Base-by-base conservation (phyloP, 2,113 vertebrate species). In the Kryptolebias marmoratus region DNA sequence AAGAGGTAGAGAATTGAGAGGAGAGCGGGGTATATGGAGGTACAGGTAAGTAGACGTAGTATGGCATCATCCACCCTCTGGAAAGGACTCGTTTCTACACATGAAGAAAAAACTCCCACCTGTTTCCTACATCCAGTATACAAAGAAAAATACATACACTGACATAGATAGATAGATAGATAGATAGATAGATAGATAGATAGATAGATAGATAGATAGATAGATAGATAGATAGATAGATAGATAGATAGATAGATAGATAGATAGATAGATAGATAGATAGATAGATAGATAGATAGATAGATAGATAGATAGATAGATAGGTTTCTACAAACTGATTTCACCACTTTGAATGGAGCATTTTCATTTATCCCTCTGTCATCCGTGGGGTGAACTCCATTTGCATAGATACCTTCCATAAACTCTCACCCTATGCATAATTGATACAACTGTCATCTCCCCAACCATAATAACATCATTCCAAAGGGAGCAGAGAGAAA, bases 381-480 rank as follows among this genome's bases (percentile, higher is more conserved):
- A 56, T 76, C 71, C 56, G 27, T 39, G 48, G 53, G 69, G 65
- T 76, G 81, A 80, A 63, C 75, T 58, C 68, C 48, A 87, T 91
- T 91, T 90, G 81, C 86, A 90, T 88, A 84, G 80, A 89, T 73
- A 68, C 71, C 82, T 79, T 85, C 81, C 60, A 67, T 80, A 85
- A 75, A 79, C 75, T 54, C 83, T 79, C 86, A 83, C 78, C 82
- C 81, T 84, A 88, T 90, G 85, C 88, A 90, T 90, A 88, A 91
- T 90, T 90, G 87, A 90, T 90, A 82, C 74, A 81, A 88, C 89
- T 90, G 89, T 88, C 86, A 91, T 88, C 78, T 83, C 78, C 64
- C 74, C 64, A 67, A 84, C 88, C 64, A 82, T 89, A 88, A 89
- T 87, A 89, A 87, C 81, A 81, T 89, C 66, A 82, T 84, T 85